Evolutionary conservation across 2,113 vertebrate species (phyloP), one percentile per base, ranked within the genome.

Genomic region (Chaenogobius annularis): DNA sequence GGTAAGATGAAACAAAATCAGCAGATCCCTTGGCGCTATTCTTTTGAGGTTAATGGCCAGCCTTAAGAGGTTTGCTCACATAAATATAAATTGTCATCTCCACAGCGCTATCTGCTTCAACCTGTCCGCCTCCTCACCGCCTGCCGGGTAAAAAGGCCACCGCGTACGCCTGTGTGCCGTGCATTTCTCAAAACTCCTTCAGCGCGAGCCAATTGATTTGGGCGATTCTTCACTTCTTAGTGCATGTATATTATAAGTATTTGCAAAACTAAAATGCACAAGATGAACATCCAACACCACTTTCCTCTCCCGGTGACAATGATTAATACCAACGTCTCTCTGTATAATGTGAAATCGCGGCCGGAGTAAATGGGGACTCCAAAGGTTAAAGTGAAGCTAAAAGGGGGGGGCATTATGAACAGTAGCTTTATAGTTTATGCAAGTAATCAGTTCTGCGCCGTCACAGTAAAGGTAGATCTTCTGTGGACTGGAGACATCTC

Each of bases 31-130:
- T 44, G 8, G 66, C 68, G 74, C 63, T 54, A 26, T 72, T 69
- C 77, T 71, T 15, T 19, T 0, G 6, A 70, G 74, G 52, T 71
- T 72, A 81, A 71, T 7, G 46, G 74, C 72, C 40, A 0, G 15
- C 46, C 67, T 77, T 46, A 0, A 81, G 86, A 81, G 70, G 75
- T 58, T 58, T 80, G 86, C 78, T 86, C 46, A 15, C 46, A 52
- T 84, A 79, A 89, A 87, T 80, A 65, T 65, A 70, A 80, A 83
- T 81, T 85, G 87, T 83, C 83, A 84, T 79, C 78, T 83, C 70
- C 70, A 79, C 78, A 89, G 80, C 72, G 62, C 69, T 69, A 55
- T 75, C 77, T 75, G 70, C 35, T 70, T 74, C 72, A 69, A 86
- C 66, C 84, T 83, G 86, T 88, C 89, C 77, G 78, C 89, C 89